Evolutionary conservation across 2,113 vertebrate genomes (phyloP).

Genomic region (Brachyhypopomus gauderio): DNA sequence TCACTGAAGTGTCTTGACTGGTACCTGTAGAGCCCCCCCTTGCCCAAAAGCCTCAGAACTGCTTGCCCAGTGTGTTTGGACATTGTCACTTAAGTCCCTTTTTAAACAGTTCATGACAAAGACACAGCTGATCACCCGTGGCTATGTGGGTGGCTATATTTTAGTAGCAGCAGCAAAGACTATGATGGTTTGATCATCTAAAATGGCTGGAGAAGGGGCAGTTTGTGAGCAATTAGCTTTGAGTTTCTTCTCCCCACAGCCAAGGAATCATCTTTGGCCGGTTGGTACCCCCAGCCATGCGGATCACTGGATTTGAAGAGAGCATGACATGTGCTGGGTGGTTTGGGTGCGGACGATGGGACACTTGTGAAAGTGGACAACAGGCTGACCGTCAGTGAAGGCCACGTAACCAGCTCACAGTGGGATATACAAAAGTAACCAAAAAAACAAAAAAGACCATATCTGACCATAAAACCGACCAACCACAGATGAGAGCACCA

Average conservation of each 20-base stretch:
- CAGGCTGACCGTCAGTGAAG: slow-evolving; percentile 67
- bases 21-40: slow-evolving; percentile 46
- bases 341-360: not conserved
- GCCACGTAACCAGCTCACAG: slow-evolving; percentile 60
- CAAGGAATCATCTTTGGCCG: slow-evolving; percentile 14
- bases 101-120: slow-evolving; percentile 52
- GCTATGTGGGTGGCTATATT: slow-evolving; percentile 72
- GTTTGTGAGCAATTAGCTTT: slow-evolving; percentile 27
- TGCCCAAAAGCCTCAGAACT: slow-evolving; percentile 62
- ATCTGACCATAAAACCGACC: slow-evolving; percentile 43
- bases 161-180: slow-evolving; percentile 82
- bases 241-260: slow-evolving; percentile 34
- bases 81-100: slow-evolving; percentile 50
- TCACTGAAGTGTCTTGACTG: too few relatives aligned
- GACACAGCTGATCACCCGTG: slow-evolving; percentile 62
- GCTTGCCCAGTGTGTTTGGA: slow-evolving; percentile 40
- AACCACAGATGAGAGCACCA: slow-evolving; percentile 70
- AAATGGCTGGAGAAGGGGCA: slow-evolving; percentile 38
- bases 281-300: slow-evolving; percentile 53
- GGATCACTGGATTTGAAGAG: slow-evolving; percentile 67
- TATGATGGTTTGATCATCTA: slow-evolving; percentile 61
- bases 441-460: not conserved
- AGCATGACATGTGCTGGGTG: not conserved
- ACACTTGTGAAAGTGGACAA: slow-evolving; percentile 63
- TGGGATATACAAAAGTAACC: slow-evolving; percentile 79